A percentile compares a stretch with the other conserved stretches of the same genome.
phyloP scores from a whole-genome alignment of 2,797 vertebrate genomes.

The Tragopan temminckii region DNA sequence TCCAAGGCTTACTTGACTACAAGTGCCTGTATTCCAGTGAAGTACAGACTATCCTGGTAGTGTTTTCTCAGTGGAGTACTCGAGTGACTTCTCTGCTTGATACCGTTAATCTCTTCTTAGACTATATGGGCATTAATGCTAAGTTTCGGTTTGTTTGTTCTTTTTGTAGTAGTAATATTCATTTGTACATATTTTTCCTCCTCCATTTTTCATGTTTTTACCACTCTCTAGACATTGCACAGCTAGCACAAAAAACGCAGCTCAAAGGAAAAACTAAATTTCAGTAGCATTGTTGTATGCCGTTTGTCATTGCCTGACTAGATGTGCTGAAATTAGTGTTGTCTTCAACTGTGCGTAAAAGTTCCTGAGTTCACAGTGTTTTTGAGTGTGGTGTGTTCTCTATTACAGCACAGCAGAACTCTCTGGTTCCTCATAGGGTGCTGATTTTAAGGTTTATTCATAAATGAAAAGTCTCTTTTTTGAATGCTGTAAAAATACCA shows the following conservation, averaged over 20 bases:
- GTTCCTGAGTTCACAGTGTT: background rate
- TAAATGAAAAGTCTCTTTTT: background rate
- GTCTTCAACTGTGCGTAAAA: background rate
- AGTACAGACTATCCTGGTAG: background rate
- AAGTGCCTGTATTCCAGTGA: background rate
- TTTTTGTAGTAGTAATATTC: background rate
- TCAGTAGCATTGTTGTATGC: background rate
- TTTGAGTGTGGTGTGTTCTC: background rate
- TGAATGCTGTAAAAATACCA: background rate
- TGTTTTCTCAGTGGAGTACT: background rate
- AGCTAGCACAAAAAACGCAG: background rate
- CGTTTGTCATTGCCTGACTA: background rate
- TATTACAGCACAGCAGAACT: background rate
- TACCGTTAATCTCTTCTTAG: background rate
- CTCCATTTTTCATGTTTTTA: background rate
- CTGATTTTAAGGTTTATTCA: background rate
- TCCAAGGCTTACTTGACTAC: background rate
- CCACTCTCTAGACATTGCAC: background rate
- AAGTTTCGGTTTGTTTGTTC: no score
- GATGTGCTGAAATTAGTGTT: background rate
- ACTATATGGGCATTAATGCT: background rate
- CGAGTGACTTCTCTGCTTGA: background rate
- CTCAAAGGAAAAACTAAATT: background rate
- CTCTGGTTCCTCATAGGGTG: background rate
- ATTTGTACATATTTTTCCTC: background rate